phyloP scores from a whole-genome alignment of 2,797 vertebrate genomes.

The Sandelia bainsii region DNA sequence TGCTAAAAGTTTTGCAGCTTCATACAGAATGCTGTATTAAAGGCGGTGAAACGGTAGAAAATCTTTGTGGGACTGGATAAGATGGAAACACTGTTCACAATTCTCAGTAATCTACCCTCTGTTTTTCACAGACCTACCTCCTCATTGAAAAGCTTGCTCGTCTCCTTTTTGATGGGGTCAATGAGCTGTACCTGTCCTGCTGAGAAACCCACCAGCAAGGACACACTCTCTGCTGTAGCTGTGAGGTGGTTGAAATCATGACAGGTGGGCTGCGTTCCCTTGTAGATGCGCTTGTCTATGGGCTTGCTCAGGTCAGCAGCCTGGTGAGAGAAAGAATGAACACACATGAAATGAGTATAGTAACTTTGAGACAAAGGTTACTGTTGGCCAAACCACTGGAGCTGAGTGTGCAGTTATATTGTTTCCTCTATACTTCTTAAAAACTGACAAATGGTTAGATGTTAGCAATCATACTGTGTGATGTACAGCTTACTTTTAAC shows the following conservation, averaged over 20 bases:
- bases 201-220: constrained; percentile 97
- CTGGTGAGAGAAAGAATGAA: constrained; percentile 73
- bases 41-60: background rate
- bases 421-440: background rate
- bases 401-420: background rate
- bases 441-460: background rate
- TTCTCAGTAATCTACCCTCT: background rate
- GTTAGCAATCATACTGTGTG: background rate
- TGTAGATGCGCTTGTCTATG: constrained; percentile 99
- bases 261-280: constrained; percentile 99
- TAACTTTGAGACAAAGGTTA: constrained; percentile 5
- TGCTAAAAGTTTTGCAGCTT: constrained; percentile 8
- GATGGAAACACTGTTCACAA: background rate
- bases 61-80: background rate
- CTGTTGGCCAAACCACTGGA: background rate
- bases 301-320: constrained; percentile 98
- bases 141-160: constrained; percentile 99
- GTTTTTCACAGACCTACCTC: constrained; percentile 87
- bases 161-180: constrained; percentile 99
- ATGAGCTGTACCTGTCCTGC: constrained; percentile 99
- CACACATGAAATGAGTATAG: background rate
- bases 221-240: constrained; percentile 96
- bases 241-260: constrained; percentile 99
- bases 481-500: background rate
- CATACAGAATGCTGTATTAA: background rate